phyloP scores from a whole-genome alignment of 2,797 vertebrate genomes.

The Molossus alvarezi region DNA sequence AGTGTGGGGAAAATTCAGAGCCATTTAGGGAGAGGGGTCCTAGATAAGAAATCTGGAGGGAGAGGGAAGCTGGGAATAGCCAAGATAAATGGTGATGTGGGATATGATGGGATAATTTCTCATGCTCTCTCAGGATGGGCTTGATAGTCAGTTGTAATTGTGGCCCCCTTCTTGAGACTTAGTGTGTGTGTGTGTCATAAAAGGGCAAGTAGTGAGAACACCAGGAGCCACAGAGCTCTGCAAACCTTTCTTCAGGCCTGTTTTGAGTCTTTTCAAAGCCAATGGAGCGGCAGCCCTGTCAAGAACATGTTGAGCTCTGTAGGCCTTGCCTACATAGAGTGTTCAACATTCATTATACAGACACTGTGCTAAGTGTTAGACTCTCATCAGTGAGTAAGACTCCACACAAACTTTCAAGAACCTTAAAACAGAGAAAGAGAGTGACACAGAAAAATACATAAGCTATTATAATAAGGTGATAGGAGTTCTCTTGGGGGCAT shows the following conservation, averaged over 20 bases:
- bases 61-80: neutral
- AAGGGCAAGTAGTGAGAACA: neutral
- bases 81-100: neutral
- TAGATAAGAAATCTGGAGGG: slow-evolving; percentile 4
- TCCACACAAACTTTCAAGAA: neutral
- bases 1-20: slow-evolving; percentile 34
- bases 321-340: neutral
- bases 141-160: neutral
- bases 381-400: slow-evolving; percentile 7
- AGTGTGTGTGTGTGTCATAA: neutral
- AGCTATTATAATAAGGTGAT: neutral
- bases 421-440: slow-evolving; percentile 44
- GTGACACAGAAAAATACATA: neutral
- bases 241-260: neutral
- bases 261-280: neutral
- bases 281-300: neutral
- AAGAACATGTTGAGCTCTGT: neutral
- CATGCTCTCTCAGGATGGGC: neutral
- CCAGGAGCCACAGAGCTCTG: neutral
- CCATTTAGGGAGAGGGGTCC: neutral
- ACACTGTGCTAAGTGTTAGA: neutral
- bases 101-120: neutral
- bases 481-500: neutral
- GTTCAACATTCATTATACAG: neutral
- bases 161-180: neutral